Conservation (phyloP, 2,888 invertebrate genomes). For the Odontothrips loti region DNA sequence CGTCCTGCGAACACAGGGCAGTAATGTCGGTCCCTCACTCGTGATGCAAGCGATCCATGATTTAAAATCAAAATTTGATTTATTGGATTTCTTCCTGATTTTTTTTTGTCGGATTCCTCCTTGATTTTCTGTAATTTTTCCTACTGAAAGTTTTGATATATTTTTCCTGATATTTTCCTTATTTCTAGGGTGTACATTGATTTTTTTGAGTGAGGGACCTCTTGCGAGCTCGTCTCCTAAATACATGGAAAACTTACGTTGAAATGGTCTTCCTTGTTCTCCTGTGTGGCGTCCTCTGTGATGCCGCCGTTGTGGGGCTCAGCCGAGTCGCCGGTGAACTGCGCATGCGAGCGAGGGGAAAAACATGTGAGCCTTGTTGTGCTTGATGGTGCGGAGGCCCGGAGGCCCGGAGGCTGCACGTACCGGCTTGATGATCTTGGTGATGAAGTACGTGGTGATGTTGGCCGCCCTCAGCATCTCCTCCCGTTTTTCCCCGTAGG, state of each 20-base stretch:
- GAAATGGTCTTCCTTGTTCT: conserved; percentile 46
- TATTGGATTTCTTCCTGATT: too few relatives aligned
- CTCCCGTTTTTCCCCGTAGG: conserved; percentile 85
- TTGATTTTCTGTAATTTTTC: too few relatives aligned
- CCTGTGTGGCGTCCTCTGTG: conserved; percentile 47
- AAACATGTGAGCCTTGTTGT: neutral
- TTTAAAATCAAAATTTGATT: too few relatives aligned
- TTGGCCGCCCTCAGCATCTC: conserved; percentile 83
- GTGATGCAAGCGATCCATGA: too few relatives aligned
- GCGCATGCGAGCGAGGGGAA: neutral
- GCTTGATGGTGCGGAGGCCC: too few relatives aligned
- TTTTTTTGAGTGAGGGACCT: too few relatives aligned
- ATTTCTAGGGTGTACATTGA: too few relatives aligned
- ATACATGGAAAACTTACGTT: conserved; percentile 45
- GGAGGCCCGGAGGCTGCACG: conserved; percentile 29
- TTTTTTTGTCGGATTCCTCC: too few relatives aligned
- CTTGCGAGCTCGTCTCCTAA: too few relatives aligned
- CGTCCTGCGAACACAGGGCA: neutral
- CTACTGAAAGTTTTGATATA: too few relatives aligned
- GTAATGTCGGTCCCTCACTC: neutral
- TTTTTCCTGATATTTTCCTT: too few relatives aligned
- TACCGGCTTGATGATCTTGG: conserved; percentile 72
- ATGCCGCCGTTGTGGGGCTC: conserved; percentile 50
- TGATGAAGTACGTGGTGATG: conserved; percentile 88
- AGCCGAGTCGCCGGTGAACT: neutral